phyloP scores from a whole-genome alignment of 2,888 invertebrate species.

The Dione vanillae region DNA sequence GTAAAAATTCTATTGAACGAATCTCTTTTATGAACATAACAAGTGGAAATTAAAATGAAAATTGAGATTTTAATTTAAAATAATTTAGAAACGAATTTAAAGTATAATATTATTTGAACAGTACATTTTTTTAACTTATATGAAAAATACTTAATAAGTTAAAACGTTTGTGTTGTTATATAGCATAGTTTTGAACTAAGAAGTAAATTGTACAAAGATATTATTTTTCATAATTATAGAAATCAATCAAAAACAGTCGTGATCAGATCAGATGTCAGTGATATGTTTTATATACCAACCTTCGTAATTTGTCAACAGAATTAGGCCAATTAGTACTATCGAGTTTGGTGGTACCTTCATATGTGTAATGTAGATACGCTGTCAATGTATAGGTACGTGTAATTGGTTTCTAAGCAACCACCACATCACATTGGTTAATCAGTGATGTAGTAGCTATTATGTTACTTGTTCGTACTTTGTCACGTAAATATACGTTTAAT shows the following conservation, averaged over 20 bases:
- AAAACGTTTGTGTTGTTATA: too few relatives aligned
- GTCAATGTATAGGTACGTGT: conserved; percentile 2
- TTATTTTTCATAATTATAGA: too few relatives aligned
- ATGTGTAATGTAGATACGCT: background rate
- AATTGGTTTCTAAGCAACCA: conserved; percentile 21
- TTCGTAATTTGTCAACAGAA: background rate
- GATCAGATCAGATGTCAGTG: too few relatives aligned
- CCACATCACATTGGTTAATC: background rate
- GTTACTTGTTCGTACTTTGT: background rate
- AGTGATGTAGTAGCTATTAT: background rate
- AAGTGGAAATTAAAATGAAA: background rate
- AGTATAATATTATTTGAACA: too few relatives aligned
- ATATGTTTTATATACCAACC: too few relatives aligned
- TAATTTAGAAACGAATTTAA: too few relatives aligned
- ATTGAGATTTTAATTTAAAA: background rate
- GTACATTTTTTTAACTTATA: too few relatives aligned
- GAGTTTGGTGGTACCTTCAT: background rate
- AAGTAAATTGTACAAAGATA: too few relatives aligned
- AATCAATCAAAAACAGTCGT: too few relatives aligned
- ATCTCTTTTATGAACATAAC: conserved; percentile 9
- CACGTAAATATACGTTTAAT: background rate
- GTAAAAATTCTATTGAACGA: conserved; percentile 10
- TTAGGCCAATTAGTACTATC: conserved; percentile 7
- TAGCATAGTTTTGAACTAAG: too few relatives aligned
- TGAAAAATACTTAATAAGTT: too few relatives aligned